Conservation (phyloP, 2,888 invertebrate genomes). For the Octonoba sinensis region DNA sequence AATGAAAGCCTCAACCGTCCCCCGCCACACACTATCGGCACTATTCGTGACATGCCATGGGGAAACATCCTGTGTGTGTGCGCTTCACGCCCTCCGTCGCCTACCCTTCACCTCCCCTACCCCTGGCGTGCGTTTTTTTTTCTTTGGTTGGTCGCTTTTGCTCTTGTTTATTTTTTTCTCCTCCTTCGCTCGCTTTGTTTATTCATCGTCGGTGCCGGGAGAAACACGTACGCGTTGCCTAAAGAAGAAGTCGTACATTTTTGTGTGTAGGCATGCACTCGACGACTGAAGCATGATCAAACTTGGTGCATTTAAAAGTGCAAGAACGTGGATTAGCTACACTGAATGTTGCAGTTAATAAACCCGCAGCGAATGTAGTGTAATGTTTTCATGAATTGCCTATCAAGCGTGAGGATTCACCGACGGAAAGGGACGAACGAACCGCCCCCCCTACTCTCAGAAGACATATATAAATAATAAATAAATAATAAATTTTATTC, state of each 20-base stretch:
- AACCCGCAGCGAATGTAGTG: too few relatives aligned
- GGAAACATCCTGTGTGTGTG: constrained; percentile 54
- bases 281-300: not conserved
- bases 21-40: constrained; percentile 27
- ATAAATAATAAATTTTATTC: too few relatives aligned
- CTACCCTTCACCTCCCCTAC: not conserved
- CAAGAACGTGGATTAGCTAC: too few relatives aligned
- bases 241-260: not conserved
- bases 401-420: too few relatives aligned
- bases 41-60: constrained; percentile 50
- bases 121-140: constrained; percentile 12
- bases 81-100: constrained; percentile 45
- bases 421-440: too few relatives aligned
- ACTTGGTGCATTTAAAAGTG: too few relatives aligned
- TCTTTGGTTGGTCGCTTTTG: constrained; percentile 10
- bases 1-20: constrained; percentile 16
- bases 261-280: not conserved
- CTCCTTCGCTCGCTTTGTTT: constrained; percentile 15
- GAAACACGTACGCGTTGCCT: constrained; percentile 7
- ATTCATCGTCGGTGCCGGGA: constrained; percentile 12
- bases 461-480: too few relatives aligned
- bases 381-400: too few relatives aligned
- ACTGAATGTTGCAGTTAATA: too few relatives aligned
- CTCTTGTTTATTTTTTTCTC: constrained; percentile 2
- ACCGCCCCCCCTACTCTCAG: too few relatives aligned